These are phyloP conservation scores for Contarinia nasturtii DNA, from an alignment of 1,140 invertebrate genomes.

Conservation along the genomic window DNA sequence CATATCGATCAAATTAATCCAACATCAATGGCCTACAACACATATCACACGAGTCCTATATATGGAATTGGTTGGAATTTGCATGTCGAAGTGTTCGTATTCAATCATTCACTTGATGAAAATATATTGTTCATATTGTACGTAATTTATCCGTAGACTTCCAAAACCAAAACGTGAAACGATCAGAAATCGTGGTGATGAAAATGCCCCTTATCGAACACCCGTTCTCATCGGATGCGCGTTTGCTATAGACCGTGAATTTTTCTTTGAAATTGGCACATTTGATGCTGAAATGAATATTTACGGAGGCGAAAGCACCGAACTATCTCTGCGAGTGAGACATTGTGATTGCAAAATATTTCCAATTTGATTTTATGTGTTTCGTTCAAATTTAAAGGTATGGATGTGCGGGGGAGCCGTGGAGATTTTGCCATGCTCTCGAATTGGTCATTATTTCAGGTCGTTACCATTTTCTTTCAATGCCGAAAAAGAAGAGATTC, in stretches of 20 bases:
- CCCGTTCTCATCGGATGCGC: conserved; percentile 44
- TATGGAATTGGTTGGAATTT: conserved; percentile 96
- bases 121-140: too few relatives aligned
- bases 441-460: conserved; percentile 96
- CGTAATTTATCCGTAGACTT: conserved; percentile 65
- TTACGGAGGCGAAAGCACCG: conserved; percentile 98
- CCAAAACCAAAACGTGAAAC: conserved; percentile 91
- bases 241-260: conserved; percentile 49
- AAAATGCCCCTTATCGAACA: conserved; percentile 76
- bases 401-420: conserved; percentile 94
- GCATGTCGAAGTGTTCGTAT: conserved; percentile 82
- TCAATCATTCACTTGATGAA: too few relatives aligned
- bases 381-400: too few relatives aligned
- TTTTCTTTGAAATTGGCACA: conserved; percentile 61
- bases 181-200: conserved; percentile 69
- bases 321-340: conserved; percentile 95
- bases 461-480: conserved; percentile 98
- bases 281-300: conserved; percentile 87
- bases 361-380: too few relatives aligned
- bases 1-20: conserved; percentile 81
- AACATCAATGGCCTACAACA: conserved; percentile 75
- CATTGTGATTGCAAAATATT: conserved; percentile 4
- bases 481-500: conserved; percentile 27
- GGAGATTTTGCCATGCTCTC: conserved; percentile 90
- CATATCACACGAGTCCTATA: conserved; percentile 67